phyloP scores from a whole-genome alignment of 2,113 vertebrate species.

The Odocoileus virginianus region DNA sequence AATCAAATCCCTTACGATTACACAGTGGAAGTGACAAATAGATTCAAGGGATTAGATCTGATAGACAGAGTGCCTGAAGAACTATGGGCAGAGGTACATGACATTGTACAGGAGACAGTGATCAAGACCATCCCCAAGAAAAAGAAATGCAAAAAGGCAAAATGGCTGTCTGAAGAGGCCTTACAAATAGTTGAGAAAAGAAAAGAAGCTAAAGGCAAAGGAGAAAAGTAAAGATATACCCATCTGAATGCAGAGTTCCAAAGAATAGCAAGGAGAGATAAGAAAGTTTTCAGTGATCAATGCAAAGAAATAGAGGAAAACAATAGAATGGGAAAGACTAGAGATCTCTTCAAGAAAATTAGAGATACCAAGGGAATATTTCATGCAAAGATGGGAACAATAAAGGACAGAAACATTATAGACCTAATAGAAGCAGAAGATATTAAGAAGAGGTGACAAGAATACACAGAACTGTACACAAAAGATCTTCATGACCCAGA shows the following conservation, averaged over 20 bases:
- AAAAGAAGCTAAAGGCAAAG: not conserved
- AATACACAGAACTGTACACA: not conserved
- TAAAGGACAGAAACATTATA: fast-evolving
- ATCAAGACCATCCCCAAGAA: not conserved
- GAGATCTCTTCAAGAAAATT: not conserved
- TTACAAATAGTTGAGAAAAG: not conserved
- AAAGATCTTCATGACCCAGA: not conserved
- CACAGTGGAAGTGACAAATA: not conserved
- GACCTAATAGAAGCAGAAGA: not conserved
- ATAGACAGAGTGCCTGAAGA: not conserved
- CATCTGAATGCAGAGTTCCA: not conserved
- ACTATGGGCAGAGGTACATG: not conserved
- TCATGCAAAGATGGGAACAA: not conserved
- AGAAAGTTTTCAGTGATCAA: not conserved
- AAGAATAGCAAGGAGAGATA: not conserved
- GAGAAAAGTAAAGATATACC: not conserved
- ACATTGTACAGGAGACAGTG: not conserved
- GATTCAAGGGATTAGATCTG: not conserved
- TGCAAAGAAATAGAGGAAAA: not conserved
- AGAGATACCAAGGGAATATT: not conserved
- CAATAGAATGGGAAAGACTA: not conserved
- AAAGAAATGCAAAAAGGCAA: not conserved
- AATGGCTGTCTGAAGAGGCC: not conserved
- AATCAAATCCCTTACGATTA: not conserved
- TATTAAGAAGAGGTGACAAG: not conserved